Evolutionary conservation across 2,888 invertebrate genomes (phyloP), one percentile per base, ranked within the genome.

Genomic region (Lasioglossum vierecki): DNA sequence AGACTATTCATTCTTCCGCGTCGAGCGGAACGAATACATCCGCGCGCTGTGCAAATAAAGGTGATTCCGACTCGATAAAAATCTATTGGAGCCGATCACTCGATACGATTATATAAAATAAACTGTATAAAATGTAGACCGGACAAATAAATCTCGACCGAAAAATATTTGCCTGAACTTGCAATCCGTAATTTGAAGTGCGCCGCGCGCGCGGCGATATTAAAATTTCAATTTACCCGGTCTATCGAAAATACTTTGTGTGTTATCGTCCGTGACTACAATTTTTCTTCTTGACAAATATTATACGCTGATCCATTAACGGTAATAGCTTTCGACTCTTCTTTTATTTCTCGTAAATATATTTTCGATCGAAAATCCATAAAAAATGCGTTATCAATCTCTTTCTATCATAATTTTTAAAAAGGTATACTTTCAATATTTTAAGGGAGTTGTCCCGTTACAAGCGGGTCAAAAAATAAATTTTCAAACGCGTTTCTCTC

Each of bases 81-180:
- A 92, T 92, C 91, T 89, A 90, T 89, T 88, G 90, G 89, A 90
- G 91, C 89, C 88, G 84, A 91, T 91, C 89, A 83, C 87, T 80
- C 83, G 86, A 88, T 87, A 80, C 88, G 82, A 86, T 86, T 82
- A 85, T 80, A 82, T 71, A 80, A 77, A 87, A 86, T 87, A 87
- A 85, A 86, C 86, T 88, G 84, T 85, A 89, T 89, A 77, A 88
- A 86, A 90, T 86, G 85, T 88, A 87, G 88, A 88, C 87, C 85
- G 86, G 84, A 80, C 70, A 89, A 91, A 88, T 80, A 87, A 83
- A 88, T 85, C 57, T 71, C 74, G 60, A 35, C 41, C 39, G 60
- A 72, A 49, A 72, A 39, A 81, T 78, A 75, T 80, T n/a, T 79
- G 66, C 39, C 9, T 44, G 76, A 73, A 70, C 74, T 66, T 76